Conservation (phyloP, 2,113 vertebrate genomes). For the Cyphomyrus discorhynchus region DNA sequence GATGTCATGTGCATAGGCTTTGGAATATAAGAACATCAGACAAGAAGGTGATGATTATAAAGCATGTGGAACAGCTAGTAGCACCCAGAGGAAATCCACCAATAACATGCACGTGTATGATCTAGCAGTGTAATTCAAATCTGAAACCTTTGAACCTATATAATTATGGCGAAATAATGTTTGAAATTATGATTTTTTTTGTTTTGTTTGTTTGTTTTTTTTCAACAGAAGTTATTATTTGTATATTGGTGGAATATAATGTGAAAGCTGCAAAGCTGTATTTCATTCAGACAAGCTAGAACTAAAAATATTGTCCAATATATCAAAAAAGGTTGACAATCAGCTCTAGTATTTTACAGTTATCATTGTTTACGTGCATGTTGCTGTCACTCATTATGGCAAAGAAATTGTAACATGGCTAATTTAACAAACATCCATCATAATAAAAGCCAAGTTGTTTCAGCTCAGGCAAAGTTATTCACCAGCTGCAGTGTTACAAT, state of each 20-base stretch:
- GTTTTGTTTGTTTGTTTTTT: background rate
- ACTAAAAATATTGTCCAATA: background rate
- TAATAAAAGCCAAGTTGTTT: background rate
- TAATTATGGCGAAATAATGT: background rate
- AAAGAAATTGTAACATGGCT: background rate
- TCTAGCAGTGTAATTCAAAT: background rate
- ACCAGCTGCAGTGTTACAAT: background rate
- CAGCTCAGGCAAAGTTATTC: background rate
- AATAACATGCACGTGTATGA: background rate
- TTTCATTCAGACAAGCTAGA: background rate
- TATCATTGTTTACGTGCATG: background rate
- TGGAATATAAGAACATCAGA: too few relatives aligned
- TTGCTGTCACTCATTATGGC: background rate
- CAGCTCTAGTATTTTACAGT: background rate
- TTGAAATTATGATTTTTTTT: background rate
- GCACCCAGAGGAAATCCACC: background rate
- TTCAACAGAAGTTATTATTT: background rate
- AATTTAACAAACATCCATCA: background rate
- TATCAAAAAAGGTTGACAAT: background rate
- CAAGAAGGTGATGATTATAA: too few relatives aligned
- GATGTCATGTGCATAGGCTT: too few relatives aligned
- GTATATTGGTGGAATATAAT: background rate
- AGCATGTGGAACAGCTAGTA: background rate
- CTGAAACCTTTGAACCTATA: background rate
- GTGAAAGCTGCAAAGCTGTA: background rate